A percentile compares a stretch with the other conserved stretches of the same genome.
phyloP scores from a whole-genome alignment of 1,140 invertebrate species.

The Cydia splendana region DNA sequence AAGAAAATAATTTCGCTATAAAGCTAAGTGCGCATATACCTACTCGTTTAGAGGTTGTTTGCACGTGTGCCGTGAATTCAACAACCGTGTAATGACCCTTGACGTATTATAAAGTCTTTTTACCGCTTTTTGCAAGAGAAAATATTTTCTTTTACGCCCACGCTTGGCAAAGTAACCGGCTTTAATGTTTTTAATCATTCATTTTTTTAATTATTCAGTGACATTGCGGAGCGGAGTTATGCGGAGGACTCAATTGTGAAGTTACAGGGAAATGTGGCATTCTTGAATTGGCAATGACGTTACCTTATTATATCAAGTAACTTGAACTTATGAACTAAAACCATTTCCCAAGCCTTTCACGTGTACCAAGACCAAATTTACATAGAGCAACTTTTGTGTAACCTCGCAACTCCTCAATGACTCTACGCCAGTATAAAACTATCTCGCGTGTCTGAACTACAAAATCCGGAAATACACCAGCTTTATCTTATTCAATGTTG shows the following conservation, averaged over 20 bases:
- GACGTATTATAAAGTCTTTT: slow-evolving; percentile 74
- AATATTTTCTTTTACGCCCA: slow-evolving; percentile 8
- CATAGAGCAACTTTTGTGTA: not conserved
- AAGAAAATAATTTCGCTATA: slow-evolving; percentile 31
- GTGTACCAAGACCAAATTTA: not conserved
- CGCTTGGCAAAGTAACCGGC: slow-evolving; percentile 4
- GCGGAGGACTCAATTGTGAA: not conserved
- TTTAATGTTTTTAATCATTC: slow-evolving; percentile 9
- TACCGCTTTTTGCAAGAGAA: slow-evolving; percentile 63
- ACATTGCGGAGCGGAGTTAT: not conserved
- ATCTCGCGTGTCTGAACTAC: not conserved
- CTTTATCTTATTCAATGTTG: slow-evolving; percentile 15
- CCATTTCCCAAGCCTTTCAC: not conserved
- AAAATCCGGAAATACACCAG: slow-evolving; percentile 10
- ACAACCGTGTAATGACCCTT: slow-evolving; percentile 72
- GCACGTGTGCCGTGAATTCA: slow-evolving; percentile 65
- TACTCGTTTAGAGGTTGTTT: slow-evolving; percentile 60
- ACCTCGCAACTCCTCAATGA: not conserved
- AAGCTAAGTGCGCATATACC: slow-evolving; percentile 22
- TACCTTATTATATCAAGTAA: too few species aligned
- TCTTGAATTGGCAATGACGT: too few species aligned
- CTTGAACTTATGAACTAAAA: too few species aligned
- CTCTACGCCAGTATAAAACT: not conserved
- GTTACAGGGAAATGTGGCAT: not conserved
- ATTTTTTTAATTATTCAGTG: slow-evolving; percentile 3